Percentiles rank a stretch among this genome's conserved stretches.
Evolutionary conservation across 2,797 vertebrate species (phyloP).

Genomic region (Capromys pilorides): DNA sequence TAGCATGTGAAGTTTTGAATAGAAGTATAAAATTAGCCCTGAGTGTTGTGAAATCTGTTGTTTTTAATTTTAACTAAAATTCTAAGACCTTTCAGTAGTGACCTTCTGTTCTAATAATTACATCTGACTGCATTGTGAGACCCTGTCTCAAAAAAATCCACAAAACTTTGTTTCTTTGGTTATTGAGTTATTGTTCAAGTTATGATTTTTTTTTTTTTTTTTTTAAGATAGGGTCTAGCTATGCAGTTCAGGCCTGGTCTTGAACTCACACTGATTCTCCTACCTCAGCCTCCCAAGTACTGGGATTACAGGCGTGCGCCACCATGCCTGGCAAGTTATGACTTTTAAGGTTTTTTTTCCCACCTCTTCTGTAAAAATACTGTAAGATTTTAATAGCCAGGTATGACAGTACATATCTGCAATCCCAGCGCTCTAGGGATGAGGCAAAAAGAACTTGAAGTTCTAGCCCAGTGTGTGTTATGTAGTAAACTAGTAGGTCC

Average conservation of each 20-base stretch:
- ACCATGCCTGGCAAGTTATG: too few species aligned
- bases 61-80: background rate
- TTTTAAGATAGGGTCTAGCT: too few species aligned
- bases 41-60: background rate
- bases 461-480: background rate
- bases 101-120: constrained; percentile 37
- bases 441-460: background rate
- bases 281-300: too few species aligned
- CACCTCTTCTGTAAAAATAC: constrained; percentile 12
- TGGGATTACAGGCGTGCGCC: too few species aligned
- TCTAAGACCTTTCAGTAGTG: background rate
- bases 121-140: background rate
- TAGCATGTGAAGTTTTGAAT: constrained; percentile 43
- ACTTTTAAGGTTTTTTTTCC: constrained; percentile 39
- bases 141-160: too few species aligned
- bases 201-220: too few species aligned
- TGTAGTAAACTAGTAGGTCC: background rate
- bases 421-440: background rate
- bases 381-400: background rate
- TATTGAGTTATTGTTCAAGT: background rate
- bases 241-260: too few species aligned
- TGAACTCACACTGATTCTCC: too few species aligned
- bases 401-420: background rate
- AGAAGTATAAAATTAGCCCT: constrained; percentile 12
- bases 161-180: background rate